Conservation (phyloP, 2,888 invertebrate species). For the Frankliniella intonsa region DNA sequence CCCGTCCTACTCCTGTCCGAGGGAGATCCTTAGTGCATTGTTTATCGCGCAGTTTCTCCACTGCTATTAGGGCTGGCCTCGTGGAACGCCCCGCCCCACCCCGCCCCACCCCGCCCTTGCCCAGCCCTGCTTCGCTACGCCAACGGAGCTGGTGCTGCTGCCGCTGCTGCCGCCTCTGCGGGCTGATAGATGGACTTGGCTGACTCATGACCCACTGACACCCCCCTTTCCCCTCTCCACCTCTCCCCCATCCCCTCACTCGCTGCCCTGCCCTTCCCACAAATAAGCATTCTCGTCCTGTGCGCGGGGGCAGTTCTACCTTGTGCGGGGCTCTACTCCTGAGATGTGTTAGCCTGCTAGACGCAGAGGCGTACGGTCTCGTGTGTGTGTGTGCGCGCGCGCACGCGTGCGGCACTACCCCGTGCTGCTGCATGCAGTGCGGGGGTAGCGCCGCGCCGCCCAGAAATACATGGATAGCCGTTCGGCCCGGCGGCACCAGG, state of each 20-base stretch:
- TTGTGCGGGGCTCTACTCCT: background rate
- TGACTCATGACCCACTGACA: background rate
- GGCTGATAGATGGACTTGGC: slow-evolving; percentile 5
- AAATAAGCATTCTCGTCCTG: background rate
- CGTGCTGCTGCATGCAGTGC: background rate
- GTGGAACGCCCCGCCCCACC: too few species aligned
- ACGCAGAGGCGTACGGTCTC: background rate
- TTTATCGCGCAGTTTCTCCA: background rate
- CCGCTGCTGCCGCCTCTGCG: background rate
- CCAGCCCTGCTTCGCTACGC: too few species aligned
- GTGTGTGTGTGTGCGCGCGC: background rate
- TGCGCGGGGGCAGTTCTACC: background rate
- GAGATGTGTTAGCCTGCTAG: background rate
- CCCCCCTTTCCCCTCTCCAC: background rate
- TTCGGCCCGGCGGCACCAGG: background rate
- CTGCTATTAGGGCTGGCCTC: background rate
- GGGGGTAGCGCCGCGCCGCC: background rate
- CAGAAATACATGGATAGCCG: background rate
- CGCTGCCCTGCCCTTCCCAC: background rate
- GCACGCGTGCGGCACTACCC: background rate
- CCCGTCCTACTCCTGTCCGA: background rate
- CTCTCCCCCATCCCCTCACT: background rate
- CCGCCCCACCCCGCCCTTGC: too few species aligned
- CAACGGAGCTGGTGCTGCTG: background rate
- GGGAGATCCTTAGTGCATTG: slow-evolving; percentile 9